Evolutionary conservation across 2,113 vertebrate species (phyloP).

Genomic region (Drymodes brunneopygia): DNA sequence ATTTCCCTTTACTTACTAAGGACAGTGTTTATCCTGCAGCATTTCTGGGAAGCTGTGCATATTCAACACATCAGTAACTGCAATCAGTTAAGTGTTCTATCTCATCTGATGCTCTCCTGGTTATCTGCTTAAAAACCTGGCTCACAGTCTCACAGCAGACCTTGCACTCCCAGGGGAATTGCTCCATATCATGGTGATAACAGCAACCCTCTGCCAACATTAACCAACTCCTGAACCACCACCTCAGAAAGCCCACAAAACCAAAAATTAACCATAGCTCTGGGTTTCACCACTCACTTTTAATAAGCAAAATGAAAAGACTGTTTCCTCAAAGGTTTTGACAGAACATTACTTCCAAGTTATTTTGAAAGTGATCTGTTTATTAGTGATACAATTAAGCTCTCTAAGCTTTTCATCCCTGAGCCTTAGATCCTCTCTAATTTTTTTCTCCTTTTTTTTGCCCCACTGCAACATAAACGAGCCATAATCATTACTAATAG

Average conservation of each 20-base stretch:
- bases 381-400: not conserved
- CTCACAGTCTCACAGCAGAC: not conserved
- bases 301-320: not conserved
- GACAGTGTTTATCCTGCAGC: accelerated
- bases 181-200: not conserved
- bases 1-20: not conserved
- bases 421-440: not conserved
- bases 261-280: not conserved
- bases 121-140: not conserved
- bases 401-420: not conserved
- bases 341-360: not conserved
- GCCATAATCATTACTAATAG: not conserved
- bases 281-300: not conserved
- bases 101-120: not conserved
- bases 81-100: not conserved
- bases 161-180: not conserved
- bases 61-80: not conserved
- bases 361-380: not conserved
- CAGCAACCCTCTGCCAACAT: not conserved
- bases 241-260: not conserved
- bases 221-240: not conserved
- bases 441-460: not conserved
- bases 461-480: not conserved
- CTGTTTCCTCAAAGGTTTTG: not conserved
- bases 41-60: not conserved